phyloP scores from a whole-genome alignment of 2,113 vertebrate species.

The Azemiops feae region DNA sequence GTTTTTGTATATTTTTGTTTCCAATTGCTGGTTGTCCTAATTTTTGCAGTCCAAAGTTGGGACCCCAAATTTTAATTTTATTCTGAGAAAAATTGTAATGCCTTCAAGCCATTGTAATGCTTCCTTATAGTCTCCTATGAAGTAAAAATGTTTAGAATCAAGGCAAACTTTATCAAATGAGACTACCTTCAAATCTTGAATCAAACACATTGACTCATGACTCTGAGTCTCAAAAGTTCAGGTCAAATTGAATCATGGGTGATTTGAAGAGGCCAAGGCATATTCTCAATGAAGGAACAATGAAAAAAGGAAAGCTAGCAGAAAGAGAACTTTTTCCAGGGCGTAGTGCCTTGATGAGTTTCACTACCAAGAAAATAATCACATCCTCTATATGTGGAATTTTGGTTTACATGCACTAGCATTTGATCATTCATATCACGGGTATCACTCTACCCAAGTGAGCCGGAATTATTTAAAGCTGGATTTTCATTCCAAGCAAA shows the following conservation, averaged over 20 bases:
- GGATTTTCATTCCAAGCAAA: constrained; percentile 27
- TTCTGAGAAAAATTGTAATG: not conserved
- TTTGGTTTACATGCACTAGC: constrained; percentile 30
- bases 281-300: not conserved
- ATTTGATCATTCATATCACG: constrained; percentile 11
- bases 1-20: not conserved
- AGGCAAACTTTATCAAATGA: not conserved
- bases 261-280: not conserved
- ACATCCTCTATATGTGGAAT: constrained; percentile 13
- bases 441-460: not conserved
- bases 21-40: not conserved
- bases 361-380: not conserved
- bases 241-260: not conserved
- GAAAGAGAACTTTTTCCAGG: not conserved
- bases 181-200: not conserved
- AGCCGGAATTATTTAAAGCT: constrained; percentile 27
- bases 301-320: not conserved
- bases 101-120: not conserved
- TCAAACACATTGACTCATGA: not conserved
- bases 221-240: not conserved
- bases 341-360: not conserved
- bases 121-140: not conserved
- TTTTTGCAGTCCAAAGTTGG: not conserved
- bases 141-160: not conserved
- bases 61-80: not conserved